These are phyloP conservation scores for Panopea generosa DNA, from an alignment of 2,888 invertebrate genomes.

Conservation along the genomic window DNA sequence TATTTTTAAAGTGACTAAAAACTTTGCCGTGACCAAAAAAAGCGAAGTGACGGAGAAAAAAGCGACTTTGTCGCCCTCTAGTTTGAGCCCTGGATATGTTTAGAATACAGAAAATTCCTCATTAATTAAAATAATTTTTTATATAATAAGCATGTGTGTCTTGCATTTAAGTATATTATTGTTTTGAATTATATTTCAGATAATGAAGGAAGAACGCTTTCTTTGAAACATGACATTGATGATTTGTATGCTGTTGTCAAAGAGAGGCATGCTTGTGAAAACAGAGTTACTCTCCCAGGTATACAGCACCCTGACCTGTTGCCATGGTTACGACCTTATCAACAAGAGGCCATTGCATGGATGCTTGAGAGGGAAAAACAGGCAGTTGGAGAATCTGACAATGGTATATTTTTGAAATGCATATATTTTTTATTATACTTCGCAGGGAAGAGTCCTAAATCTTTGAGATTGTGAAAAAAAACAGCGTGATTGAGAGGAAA, in stretches of 20 bases:
- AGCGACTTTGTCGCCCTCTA: too few species aligned
- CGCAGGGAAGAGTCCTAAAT: neutral
- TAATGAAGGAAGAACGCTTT: slow-evolving; percentile 41
- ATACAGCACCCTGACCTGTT: slow-evolving; percentile 84
- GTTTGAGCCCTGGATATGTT: too few species aligned
- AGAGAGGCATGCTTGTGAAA: slow-evolving; percentile 65
- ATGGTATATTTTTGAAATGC: neutral
- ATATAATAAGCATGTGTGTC: too few species aligned
- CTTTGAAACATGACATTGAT: slow-evolving; percentile 81
- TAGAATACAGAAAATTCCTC: too few species aligned
- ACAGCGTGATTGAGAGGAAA: too few species aligned
- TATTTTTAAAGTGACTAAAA: too few species aligned
- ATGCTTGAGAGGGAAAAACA: slow-evolving; percentile 88
- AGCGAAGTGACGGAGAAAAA: too few species aligned
- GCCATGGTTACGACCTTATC: slow-evolving; percentile 89
- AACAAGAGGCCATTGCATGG: slow-evolving; percentile 89
- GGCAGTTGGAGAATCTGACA: neutral
- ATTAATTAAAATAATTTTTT: too few species aligned
- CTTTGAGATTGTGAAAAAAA: too few species aligned
- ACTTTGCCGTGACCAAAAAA: too few species aligned
- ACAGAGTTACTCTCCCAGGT: slow-evolving; percentile 45
- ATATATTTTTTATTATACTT: neutral
- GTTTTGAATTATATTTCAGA: slow-evolving; percentile 27
- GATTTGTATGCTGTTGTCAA: slow-evolving; percentile 80
- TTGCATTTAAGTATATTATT: too few species aligned